A percentile compares a stretch with the other conserved stretches of the same genome.
These are phyloP conservation scores for Choristoneura fumiferana DNA, from an alignment of 1,140 invertebrate genomes.

Conservation along the genomic window DNA sequence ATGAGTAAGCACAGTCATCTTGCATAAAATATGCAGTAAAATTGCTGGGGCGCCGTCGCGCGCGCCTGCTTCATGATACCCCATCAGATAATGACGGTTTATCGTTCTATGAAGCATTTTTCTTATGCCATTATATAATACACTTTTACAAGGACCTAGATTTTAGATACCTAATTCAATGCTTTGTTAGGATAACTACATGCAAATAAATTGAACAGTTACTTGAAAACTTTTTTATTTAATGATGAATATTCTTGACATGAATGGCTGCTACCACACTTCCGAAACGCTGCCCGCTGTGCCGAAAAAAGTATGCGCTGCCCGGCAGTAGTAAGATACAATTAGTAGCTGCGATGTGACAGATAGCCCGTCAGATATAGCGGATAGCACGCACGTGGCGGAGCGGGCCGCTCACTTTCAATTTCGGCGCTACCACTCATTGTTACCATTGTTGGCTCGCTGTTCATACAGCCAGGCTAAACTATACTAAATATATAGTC, in stretches of 20 bases:
- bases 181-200: too few relatives aligned
- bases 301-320: too few relatives aligned
- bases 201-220: too few relatives aligned
- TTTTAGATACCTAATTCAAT: not conserved
- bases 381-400: slow-evolving; percentile 26
- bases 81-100: slow-evolving; percentile 11
- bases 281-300: too few relatives aligned
- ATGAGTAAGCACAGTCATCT: not conserved
- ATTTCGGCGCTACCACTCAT: slow-evolving; percentile 37
- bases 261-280: too few relatives aligned
- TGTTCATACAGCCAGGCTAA: slow-evolving; percentile 25
- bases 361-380: not conserved
- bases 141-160: slow-evolving; percentile 1
- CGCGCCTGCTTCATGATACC: not conserved
- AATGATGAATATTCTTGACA: too few relatives aligned
- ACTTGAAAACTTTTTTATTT: too few relatives aligned
- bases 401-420: slow-evolving; percentile 39
- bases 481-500: too few relatives aligned
- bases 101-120: not conserved
- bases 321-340: too few relatives aligned
- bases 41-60: not conserved
- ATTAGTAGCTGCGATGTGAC: not conserved
- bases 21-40: slow-evolving; percentile 4
- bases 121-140: slow-evolving; percentile 1
- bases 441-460: slow-evolving; percentile 34